Conservation (phyloP, 2,113 vertebrate species). For the Labeo rohita region DNA sequence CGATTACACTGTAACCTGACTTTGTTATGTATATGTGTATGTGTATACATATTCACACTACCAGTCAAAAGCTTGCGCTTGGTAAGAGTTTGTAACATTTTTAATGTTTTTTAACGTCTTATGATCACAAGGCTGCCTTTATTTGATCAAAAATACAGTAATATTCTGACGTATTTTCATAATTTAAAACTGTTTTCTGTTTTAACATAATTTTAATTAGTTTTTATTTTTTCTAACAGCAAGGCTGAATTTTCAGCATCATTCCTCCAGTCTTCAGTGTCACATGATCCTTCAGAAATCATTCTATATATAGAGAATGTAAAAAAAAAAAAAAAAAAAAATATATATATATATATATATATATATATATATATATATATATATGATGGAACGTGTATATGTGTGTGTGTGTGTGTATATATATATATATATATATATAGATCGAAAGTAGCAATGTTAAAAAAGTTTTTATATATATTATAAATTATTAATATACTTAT, state of each 20-base stretch:
- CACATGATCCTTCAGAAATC: neutral
- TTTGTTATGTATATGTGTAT: neutral
- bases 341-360: too few species aligned
- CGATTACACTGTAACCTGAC: neutral
- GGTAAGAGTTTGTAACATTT: too few species aligned
- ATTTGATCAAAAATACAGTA: neutral
- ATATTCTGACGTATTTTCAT: neutral
- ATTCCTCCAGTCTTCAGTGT: neutral
- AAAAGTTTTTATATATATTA: too few species aligned
- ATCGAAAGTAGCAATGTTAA: too few species aligned
- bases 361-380: too few species aligned
- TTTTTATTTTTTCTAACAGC: neutral
- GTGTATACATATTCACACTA: neutral
- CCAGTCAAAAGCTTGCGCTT: neutral
- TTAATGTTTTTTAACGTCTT: neutral
- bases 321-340: too few species aligned
- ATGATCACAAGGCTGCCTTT: neutral
- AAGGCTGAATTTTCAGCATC: neutral
- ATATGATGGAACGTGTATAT: too few species aligned
- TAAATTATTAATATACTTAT: too few species aligned
- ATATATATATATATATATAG: too few species aligned
- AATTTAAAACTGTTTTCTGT: neutral
- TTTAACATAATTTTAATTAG: neutral
- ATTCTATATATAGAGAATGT: too few species aligned
- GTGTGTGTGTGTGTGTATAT: too few species aligned